A percentile compares a stretch with the other conserved stretches of the same genome.
Evolutionary conservation across 92 coral and sea anemone species (phyloP).

Genomic region (Siderastrea radians): DNA sequence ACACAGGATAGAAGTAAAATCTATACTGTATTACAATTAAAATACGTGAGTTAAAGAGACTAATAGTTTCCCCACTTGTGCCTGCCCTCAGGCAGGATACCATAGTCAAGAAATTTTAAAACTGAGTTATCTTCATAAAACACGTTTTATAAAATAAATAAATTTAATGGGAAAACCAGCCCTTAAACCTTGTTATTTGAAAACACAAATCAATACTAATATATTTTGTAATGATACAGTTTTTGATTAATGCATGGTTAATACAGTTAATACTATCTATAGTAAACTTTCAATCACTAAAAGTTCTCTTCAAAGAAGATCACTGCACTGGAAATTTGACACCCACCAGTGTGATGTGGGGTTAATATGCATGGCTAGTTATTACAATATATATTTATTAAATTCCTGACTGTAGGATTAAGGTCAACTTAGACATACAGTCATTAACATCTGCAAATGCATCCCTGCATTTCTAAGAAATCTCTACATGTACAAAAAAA

Average conservation of each 20-base stretch:
- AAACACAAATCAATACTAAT: not conserved
- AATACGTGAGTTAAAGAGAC: not conserved
- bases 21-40: not conserved
- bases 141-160: conserved; percentile 22
- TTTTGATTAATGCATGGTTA: not conserved
- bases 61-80: too few relatives aligned
- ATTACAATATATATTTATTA: too few relatives aligned
- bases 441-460: too few relatives aligned
- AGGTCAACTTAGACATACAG: too few relatives aligned
- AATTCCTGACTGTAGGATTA: too few relatives aligned
- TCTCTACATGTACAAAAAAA: too few relatives aligned
- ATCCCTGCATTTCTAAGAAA: too few relatives aligned
- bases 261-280: not conserved
- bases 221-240: not conserved
- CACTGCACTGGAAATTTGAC: too few relatives aligned
- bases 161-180: conserved; percentile 38
- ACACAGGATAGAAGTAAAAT: not conserved
- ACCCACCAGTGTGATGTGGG: too few relatives aligned
- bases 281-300: not conserved
- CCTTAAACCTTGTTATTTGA: not conserved
- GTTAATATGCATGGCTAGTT: not conserved
- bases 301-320: too few relatives aligned
- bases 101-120: not conserved
- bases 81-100: not conserved
- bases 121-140: not conserved